A percentile compares a stretch with the other conserved stretches of the same genome.
Conservation (phyloP, 2,113 vertebrate species). For the Porphyrio hochstetteri region DNA sequence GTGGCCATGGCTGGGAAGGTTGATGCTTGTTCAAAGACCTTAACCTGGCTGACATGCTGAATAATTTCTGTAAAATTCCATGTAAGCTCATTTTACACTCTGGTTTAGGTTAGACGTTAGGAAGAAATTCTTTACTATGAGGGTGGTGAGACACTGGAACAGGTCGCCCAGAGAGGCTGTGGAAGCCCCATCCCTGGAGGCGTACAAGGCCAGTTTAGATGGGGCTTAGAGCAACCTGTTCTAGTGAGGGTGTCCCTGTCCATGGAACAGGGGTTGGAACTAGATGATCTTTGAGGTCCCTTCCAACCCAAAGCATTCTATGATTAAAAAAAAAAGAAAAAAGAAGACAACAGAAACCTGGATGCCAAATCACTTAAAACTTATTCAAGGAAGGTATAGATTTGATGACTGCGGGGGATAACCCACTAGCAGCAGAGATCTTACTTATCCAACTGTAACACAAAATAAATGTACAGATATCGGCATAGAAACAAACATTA, state of each 20-base stretch:
- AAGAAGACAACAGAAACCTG: not conserved
- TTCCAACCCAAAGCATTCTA: no score
- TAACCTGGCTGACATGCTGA: not conserved
- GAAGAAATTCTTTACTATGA: no score
- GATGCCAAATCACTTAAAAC: constrained; percentile 19
- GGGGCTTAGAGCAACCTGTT: no score
- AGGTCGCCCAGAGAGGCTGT: no score
- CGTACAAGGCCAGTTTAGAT: no score
- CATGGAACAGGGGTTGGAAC: no score
- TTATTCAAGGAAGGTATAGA: not conserved
- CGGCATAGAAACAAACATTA: constrained; percentile 47
- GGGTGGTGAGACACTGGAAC: no score
- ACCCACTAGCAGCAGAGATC: constrained; percentile 33
- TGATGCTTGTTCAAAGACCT: not conserved
- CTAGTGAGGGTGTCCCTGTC: no score
- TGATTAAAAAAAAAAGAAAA: no score
- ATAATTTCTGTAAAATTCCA: not conserved
- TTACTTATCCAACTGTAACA: constrained; percentile 46
- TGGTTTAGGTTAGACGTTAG: no score
- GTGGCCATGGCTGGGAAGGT: not conserved
- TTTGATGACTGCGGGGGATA: constrained; percentile 42
- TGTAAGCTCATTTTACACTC: not conserved
- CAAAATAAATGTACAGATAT: constrained; percentile 66
- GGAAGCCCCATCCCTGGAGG: no score
- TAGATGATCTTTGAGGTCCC: no score